These are phyloP conservation scores for Pleuronectes platessa DNA, from an alignment of 2,113 vertebrate species.

Conservation along the genomic window DNA sequence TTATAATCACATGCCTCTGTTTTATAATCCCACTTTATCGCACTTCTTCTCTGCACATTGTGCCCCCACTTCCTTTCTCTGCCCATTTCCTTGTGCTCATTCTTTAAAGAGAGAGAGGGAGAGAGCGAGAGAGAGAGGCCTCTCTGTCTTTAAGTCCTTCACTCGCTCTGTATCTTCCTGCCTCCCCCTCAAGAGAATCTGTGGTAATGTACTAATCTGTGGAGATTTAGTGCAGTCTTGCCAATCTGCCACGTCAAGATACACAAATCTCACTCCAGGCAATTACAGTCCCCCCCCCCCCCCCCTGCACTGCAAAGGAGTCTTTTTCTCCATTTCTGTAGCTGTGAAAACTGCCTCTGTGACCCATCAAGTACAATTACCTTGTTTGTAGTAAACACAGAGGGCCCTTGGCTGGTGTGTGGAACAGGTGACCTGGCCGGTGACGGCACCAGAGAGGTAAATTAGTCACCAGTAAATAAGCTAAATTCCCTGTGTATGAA, in stretches of 20 bases:
- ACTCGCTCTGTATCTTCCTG: conserved; percentile 45
- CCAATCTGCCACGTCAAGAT: conserved; percentile 78
- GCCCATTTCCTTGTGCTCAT: conserved; percentile 46
- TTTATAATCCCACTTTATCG: conserved; percentile 61
- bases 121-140: conserved; percentile 22
- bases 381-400: conserved; percentile 48
- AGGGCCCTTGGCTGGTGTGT: conserved; percentile 25
- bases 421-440: conserved; percentile 1
- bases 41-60: conserved; percentile 29
- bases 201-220: conserved; percentile 75
- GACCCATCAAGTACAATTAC: conserved; percentile 60
- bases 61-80: conserved; percentile 32
- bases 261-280: conserved; percentile 75
- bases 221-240: conserved; percentile 68
- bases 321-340: conserved; percentile 45
- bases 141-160: conserved; percentile 60
- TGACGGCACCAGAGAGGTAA: conserved; percentile 11
- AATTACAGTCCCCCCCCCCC: conserved; percentile 63
- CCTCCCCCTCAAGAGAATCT: conserved; percentile 61
- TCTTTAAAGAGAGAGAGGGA: conserved; percentile 7
- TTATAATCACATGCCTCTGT: conserved; percentile 41
- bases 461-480: conserved; percentile 18
- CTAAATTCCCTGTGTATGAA: not conserved
- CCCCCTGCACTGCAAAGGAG: conserved; percentile 35
- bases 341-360: conserved; percentile 55